Evolutionary conservation across 92 coral and sea anemone species (phyloP).

Genomic region (Scolanthus callimorphus): DNA sequence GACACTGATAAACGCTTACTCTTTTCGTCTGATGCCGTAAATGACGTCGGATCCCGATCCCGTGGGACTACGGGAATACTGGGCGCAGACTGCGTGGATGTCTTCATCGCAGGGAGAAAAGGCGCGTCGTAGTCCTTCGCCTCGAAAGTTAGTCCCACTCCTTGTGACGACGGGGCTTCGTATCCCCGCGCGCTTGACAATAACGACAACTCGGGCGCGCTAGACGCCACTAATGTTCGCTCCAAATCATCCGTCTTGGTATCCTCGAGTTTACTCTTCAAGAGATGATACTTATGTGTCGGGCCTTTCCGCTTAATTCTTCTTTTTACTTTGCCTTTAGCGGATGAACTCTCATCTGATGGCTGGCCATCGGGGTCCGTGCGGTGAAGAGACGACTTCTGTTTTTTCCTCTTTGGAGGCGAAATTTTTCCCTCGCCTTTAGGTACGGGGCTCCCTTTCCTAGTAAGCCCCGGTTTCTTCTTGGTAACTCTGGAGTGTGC

Average conservation of each 20-base stretch:
- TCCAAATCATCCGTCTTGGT: neutral
- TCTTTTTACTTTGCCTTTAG: conserved; percentile 8
- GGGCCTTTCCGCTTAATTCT: conserved; percentile 7
- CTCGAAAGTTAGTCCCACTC: conserved; percentile 8
- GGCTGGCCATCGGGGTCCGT: conserved; percentile 41
- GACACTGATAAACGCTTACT: neutral
- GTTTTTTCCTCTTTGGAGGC: conserved; percentile 1
- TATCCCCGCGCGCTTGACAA: too few relatives aligned
- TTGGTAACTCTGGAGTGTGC: conserved; percentile 5
- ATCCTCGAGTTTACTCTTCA: neutral
- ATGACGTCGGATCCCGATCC: neutral
- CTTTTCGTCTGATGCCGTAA: too few relatives aligned
- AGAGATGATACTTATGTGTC: neutral
- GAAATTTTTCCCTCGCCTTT: neutral
- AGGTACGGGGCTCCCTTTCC: neutral
- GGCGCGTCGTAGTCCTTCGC: conserved; percentile 27
- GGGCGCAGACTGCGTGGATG: conserved; percentile 72
- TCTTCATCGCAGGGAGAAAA: conserved; percentile 23
- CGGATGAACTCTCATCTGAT: conserved; percentile 19
- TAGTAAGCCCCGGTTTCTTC: conserved; percentile 5
- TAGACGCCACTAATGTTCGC: too few relatives aligned
- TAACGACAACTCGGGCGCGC: neutral
- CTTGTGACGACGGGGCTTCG: neutral
- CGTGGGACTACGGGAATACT: conserved; percentile 25
- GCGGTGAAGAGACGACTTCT: conserved; percentile 26